Percentiles rank a stretch among this genome's conserved stretches.
These are phyloP conservation scores for Synanthedon myopaeformis DNA, from an alignment of 2,888 invertebrate genomes.

Conservation along the genomic window DNA sequence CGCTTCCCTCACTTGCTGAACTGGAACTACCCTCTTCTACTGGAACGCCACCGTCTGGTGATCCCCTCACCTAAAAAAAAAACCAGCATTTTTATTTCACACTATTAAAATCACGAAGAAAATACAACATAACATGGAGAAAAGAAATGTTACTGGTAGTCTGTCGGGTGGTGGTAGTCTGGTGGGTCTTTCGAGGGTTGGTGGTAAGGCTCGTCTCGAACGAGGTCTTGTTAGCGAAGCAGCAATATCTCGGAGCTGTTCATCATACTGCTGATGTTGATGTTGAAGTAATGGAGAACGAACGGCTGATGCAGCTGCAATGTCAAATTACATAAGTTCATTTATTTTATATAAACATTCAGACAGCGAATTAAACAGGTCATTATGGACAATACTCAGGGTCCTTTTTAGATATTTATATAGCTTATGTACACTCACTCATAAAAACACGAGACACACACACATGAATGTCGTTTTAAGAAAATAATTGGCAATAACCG, in stretches of 20 bases:
- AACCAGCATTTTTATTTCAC: no score
- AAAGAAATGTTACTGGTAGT: conserved; percentile 36
- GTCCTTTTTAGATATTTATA: no score
- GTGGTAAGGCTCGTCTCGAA: conserved; percentile 62
- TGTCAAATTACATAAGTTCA: no score
- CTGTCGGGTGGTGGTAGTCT: conserved; percentile 58
- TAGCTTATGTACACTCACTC: no score
- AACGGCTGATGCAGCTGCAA: conserved; percentile 21
- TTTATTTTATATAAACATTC: no score
- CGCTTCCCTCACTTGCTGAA: conserved; percentile 76
- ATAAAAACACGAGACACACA: no score
- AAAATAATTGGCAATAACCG: no score
- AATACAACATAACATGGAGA: conserved; percentile 4
- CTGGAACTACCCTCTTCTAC: conserved; percentile 74
- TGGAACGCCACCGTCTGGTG: conserved; percentile 81
- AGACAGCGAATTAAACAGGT: no score
- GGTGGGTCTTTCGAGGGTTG: conserved; percentile 70
- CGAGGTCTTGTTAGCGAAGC: conserved; percentile 83
- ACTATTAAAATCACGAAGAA: no score
- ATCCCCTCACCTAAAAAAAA: conserved; percentile 74
- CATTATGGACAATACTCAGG: no score
- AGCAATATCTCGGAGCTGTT: conserved; percentile 85
- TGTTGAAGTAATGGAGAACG: conserved; percentile 60
- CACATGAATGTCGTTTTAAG: no score
- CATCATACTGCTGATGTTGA: conserved; percentile 68